Conservation (phyloP, 1,140 invertebrate genomes). For the Propsilocerus akamusi region DNA sequence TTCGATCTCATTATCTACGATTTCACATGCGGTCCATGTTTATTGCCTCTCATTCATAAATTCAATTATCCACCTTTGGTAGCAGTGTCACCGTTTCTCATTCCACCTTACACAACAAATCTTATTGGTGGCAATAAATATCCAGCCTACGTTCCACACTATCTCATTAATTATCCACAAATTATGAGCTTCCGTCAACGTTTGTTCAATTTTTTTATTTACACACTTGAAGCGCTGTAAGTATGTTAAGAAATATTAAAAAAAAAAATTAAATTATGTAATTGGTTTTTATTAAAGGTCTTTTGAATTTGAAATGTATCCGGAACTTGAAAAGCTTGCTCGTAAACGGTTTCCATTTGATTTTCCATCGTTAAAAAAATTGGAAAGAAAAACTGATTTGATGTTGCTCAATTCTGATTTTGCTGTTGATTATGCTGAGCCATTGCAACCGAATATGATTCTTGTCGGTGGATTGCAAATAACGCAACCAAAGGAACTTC, state of each 20-base stretch:
- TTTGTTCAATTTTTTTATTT: background rate
- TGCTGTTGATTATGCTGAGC: background rate
- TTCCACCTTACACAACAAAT: background rate
- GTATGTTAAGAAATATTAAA: background rate
- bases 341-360: background rate
- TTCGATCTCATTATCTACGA: constrained; percentile 16
- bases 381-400: background rate
- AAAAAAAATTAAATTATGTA: background rate
- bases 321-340: background rate
- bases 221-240: background rate
- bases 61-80: constrained; percentile 12
- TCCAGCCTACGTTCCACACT: constrained; percentile 5
- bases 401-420: background rate
- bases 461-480: background rate
- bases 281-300: background rate
- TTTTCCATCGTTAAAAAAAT: background rate
- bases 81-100: constrained; percentile 7
- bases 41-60: constrained; percentile 10
- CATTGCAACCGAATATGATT: background rate
- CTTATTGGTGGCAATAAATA: constrained; percentile 2
- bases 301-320: background rate
- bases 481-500: background rate
- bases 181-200: background rate
- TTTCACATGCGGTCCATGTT: constrained; percentile 11
- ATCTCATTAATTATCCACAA: background rate